These are phyloP conservation scores for Syrrhaptes paradoxus DNA, from an alignment of 2,113 vertebrate genomes.

Conservation along the genomic window DNA sequence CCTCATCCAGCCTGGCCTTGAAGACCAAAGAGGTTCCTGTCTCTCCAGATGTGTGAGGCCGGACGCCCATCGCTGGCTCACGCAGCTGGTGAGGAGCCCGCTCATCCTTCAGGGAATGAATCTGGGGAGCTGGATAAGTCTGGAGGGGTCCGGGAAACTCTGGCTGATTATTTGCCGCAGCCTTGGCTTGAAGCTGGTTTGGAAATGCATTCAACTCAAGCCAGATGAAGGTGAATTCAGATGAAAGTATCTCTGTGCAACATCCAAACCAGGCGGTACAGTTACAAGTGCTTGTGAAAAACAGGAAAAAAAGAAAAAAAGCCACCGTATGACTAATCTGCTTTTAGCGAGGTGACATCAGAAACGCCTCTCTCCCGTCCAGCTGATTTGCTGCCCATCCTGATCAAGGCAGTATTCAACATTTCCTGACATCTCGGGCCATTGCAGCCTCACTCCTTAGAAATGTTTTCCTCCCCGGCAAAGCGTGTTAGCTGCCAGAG, in stretches of 20 bases:
- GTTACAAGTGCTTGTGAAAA: background rate
- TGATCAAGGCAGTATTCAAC: background rate
- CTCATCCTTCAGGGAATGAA: background rate
- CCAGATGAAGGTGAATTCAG: background rate
- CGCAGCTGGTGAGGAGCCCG: fast-evolving
- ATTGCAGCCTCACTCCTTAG: background rate
- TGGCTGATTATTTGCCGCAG: background rate
- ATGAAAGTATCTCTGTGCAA: background rate
- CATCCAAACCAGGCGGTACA: background rate
- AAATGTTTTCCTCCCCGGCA: background rate
- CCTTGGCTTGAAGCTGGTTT: background rate
- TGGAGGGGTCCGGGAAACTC: background rate
- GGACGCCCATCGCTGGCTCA: background rate
- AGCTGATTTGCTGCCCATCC: background rate
- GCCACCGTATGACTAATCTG: background rate
- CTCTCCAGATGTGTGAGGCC: background rate
- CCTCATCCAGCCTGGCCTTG: too few relatives aligned
- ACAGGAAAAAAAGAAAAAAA: background rate
- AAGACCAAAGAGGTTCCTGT: background rate
- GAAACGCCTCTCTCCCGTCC: background rate
- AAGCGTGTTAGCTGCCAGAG: background rate
- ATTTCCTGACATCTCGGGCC: background rate
- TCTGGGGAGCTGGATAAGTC: background rate
- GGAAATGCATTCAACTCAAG: background rate
- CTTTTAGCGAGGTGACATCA: background rate